A percentile compares a stretch with the other conserved stretches of the same genome.
Conservation (phyloP, 2,113 vertebrate genomes). For the Mastomys natalensis region DNA sequence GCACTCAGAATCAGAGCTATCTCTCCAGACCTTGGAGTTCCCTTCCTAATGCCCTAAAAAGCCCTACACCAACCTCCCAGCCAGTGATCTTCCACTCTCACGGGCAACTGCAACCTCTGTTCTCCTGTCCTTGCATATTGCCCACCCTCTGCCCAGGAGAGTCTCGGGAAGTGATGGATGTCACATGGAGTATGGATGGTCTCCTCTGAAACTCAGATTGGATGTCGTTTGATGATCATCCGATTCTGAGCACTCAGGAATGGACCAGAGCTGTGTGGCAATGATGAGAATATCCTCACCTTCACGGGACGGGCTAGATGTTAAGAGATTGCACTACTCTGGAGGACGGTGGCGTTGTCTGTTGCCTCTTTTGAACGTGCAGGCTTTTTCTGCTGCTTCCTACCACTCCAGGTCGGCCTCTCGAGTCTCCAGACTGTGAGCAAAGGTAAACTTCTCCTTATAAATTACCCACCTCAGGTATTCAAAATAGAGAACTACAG, state of each 20-base stretch:
- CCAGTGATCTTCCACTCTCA: not conserved
- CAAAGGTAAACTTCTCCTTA: not conserved
- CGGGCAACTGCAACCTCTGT: not conserved
- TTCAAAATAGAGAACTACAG: not conserved
- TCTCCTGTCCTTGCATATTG: not conserved
- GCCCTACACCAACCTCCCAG: not conserved
- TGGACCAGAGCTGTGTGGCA: not conserved
- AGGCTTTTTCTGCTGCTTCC: not conserved
- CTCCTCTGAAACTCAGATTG: not conserved
- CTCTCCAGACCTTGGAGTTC: not conserved
- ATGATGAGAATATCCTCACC: not conserved
- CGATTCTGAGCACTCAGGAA: not conserved
- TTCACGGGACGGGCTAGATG: not conserved
- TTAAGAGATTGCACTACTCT: not conserved
- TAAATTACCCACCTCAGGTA: not conserved
- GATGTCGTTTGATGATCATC: not conserved
- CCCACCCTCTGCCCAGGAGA: not conserved
- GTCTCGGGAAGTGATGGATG: not conserved
- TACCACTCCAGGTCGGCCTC: not conserved
- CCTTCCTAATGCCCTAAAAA: not conserved
- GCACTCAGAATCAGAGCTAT: not conserved
- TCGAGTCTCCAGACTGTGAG: not conserved
- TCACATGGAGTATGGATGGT: not conserved
- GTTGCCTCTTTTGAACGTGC: not conserved
- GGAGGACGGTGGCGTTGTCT: rapidly evolving